These are phyloP conservation scores for Frieseomelitta varia DNA, from an alignment of 1,140 invertebrate species.

Conservation along the genomic window DNA sequence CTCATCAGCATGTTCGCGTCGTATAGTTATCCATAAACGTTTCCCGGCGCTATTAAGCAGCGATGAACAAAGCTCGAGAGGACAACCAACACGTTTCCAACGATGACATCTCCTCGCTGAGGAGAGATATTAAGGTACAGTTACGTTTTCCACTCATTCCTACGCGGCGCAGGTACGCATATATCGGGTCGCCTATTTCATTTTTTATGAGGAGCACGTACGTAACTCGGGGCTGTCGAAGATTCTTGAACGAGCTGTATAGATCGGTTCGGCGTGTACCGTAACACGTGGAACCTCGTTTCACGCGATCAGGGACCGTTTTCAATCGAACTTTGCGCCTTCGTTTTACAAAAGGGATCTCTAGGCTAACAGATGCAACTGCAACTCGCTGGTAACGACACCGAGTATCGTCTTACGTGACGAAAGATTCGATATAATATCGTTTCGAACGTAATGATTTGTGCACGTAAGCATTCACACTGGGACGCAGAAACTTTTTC, in stretches of 20 bases:
- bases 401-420: too few species aligned
- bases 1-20: neutral
- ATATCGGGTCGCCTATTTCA: slow-evolving; percentile 71
- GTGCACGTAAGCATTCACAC: too few species aligned
- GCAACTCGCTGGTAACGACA: too few species aligned
- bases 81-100: neutral
- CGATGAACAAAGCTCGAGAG: neutral
- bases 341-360: too few species aligned
- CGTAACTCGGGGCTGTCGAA: slow-evolving; percentile 32
- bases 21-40: neutral
- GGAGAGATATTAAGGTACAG: slow-evolving; percentile 61
- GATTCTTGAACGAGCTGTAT: slow-evolving; percentile 44
- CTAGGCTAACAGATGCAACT: too few species aligned
- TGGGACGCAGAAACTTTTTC: too few species aligned
- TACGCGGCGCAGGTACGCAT: slow-evolving; percentile 58
- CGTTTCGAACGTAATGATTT: too few species aligned
- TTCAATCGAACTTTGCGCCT: neutral
- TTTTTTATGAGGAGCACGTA: slow-evolving; percentile 76
- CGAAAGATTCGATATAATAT: too few species aligned
- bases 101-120: slow-evolving; percentile 58
- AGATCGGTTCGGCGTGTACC: slow-evolving; percentile 40
- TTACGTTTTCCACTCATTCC: slow-evolving; percentile 71
- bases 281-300: slow-evolving; percentile 11
- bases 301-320: neutral
- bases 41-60: neutral